Conservation (phyloP, 2,888 invertebrate genomes). For the Lycophotia porphyrea region DNA sequence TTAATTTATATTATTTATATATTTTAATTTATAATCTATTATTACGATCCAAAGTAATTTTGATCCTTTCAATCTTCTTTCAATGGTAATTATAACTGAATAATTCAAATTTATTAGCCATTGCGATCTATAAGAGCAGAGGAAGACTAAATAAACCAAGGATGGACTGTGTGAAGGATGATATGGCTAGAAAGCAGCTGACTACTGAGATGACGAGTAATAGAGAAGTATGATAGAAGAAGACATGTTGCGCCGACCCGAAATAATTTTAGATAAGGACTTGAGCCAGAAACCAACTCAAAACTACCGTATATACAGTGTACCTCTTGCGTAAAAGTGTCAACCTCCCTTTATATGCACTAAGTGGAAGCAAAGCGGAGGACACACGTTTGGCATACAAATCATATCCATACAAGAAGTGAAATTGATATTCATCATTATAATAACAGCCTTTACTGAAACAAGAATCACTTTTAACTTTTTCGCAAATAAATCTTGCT, state of each 20-base stretch:
- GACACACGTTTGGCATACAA: slow-evolving; percentile 38
- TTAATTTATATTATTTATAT: too few species aligned
- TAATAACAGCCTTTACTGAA: slow-evolving; percentile 43
- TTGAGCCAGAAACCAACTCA: too few species aligned
- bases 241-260: too few species aligned
- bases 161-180: too few species aligned
- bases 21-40: too few species aligned
- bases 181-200: too few species aligned
- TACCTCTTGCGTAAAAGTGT: neutral
- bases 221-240: too few species aligned
- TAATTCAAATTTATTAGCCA: neutral
- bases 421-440: slow-evolving; percentile 53
- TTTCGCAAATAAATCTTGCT: slow-evolving; percentile 31
- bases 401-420: slow-evolving; percentile 26
- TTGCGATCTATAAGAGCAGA: too few species aligned
- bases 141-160: too few species aligned
- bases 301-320: too few species aligned
- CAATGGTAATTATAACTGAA: neutral
- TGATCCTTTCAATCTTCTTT: neutral
- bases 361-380: slow-evolving; percentile 18
- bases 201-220: too few species aligned
- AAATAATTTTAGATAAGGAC: too few species aligned
- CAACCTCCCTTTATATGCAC: slow-evolving; percentile 5
- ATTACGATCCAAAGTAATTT: neutral
- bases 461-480: slow-evolving; percentile 42